Conservation (phyloP, 1,140 invertebrate genomes). For the Papilio helenus region DNA sequence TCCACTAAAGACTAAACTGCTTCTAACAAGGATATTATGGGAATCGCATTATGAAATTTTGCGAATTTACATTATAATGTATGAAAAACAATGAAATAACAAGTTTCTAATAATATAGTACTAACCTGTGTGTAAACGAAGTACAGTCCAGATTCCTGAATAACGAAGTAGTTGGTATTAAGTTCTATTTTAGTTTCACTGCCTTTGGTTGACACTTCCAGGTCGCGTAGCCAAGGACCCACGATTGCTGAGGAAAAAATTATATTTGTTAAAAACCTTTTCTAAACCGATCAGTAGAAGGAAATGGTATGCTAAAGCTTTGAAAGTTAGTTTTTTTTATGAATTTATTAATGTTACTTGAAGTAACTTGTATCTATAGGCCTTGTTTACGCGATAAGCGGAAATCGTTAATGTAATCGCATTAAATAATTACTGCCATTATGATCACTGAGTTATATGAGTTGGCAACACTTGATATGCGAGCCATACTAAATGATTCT, state of each 20-base stretch:
- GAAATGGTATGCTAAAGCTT: too few species aligned
- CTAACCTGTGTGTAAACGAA: slow-evolving; percentile 75
- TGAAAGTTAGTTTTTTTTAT: not conserved
- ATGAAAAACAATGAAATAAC: too few species aligned
- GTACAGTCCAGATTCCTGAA: slow-evolving; percentile 70
- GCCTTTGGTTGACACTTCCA: slow-evolving; percentile 62
- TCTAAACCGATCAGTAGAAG: not conserved
- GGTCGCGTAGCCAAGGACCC: slow-evolving; percentile 69
- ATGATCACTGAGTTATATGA: slow-evolving; percentile 25
- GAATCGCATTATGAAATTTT: not conserved
- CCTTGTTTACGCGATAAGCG: not conserved
- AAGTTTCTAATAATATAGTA: too few species aligned
- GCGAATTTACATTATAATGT: too few species aligned
- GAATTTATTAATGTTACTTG: not conserved
- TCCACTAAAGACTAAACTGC: not conserved
- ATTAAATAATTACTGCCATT: slow-evolving; percentile 20
- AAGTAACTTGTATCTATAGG: not conserved
- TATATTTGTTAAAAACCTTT: not conserved
- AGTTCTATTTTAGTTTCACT: slow-evolving; percentile 70
- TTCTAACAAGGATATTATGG: not conserved
- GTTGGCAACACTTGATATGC: slow-evolving; percentile 17
- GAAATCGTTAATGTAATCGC: slow-evolving; percentile 25
- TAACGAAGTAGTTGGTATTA: slow-evolving; percentile 60
- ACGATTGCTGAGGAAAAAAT: slow-evolving; percentile 61
- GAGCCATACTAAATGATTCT: not conserved